phyloP scores from a whole-genome alignment of 2,797 vertebrate genomes.

The Micrastur ruficollis region DNA sequence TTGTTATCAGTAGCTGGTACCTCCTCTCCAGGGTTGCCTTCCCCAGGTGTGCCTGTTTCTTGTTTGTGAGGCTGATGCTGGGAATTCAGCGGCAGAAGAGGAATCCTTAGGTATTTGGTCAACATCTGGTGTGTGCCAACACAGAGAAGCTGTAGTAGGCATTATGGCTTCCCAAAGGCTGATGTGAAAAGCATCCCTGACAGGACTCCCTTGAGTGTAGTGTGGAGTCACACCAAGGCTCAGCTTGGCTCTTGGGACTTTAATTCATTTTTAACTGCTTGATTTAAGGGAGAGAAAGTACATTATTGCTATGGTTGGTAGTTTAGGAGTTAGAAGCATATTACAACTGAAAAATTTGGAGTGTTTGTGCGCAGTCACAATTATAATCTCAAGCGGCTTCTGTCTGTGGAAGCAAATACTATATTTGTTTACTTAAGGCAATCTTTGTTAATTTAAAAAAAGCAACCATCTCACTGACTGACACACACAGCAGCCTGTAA shows the following conservation, averaged over 20 bases:
- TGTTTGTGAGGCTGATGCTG: not conserved
- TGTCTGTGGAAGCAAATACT: not conserved
- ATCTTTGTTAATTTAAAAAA: not conserved
- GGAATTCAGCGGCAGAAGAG: not conserved
- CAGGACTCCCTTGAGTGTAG: not conserved
- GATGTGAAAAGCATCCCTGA: not conserved
- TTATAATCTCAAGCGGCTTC: not conserved
- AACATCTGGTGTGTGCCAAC: not conserved
- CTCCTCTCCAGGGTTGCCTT: not conserved
- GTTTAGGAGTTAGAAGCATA: not conserved
- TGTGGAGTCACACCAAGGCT: not conserved
- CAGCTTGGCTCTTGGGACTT: not conserved
- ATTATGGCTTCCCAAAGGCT: not conserved
- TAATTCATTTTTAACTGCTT: not conserved
- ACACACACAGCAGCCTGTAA: not conserved
- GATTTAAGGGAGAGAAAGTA: not conserved
- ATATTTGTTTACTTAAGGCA: not conserved
- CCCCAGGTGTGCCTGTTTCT: not conserved
- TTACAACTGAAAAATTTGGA: not conserved
- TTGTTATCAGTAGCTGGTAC: not conserved
- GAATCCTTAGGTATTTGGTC: not conserved
- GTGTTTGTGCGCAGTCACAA: not conserved
- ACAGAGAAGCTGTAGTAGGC: not conserved
- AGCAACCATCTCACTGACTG: not conserved
- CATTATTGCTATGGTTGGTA: rapidly evolving